Conservation (phyloP, 2,113 vertebrate genomes). For the Pseudorasbora parva region DNA sequence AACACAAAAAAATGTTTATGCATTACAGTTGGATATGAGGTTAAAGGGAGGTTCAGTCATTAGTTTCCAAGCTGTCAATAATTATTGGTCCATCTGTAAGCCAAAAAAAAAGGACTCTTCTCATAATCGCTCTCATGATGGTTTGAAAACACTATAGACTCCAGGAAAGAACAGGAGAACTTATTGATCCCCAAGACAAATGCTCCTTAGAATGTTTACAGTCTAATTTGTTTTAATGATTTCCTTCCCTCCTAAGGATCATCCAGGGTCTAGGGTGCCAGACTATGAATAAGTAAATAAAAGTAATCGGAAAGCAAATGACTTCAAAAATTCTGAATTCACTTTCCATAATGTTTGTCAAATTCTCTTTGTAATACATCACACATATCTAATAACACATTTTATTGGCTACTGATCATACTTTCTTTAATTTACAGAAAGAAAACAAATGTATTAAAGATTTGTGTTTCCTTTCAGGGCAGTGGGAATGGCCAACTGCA, state of each 20-base stretch:
- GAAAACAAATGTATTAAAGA: neutral
- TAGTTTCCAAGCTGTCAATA: constrained; percentile 83
- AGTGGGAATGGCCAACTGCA: neutral
- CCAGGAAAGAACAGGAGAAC: constrained; percentile 79
- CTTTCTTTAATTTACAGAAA: neutral
- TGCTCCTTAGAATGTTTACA: constrained; percentile 70
- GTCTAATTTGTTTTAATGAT: constrained; percentile 62
- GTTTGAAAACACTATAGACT: constrained; percentile 79
- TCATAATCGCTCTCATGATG: constrained; percentile 80
- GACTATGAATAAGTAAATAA: constrained; percentile 45
- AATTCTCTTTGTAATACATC: neutral
- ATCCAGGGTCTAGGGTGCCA: constrained; percentile 38
- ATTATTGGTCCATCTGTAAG: constrained; percentile 81
- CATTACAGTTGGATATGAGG: constrained; percentile 71
- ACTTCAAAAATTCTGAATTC: neutral
- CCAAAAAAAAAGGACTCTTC: constrained; percentile 79
- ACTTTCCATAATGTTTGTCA: neutral
- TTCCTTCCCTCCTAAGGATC: constrained; percentile 53
- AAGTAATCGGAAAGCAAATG: neutral
- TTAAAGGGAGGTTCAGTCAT: constrained; percentile 76
- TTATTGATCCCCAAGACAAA: constrained; percentile 78
- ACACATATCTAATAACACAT: neutral
- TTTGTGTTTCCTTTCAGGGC: neutral
- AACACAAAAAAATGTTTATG: constrained; percentile 18
- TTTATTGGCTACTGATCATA: neutral